These are phyloP conservation scores for Drosophila aff. DNA, from an alignment of 1,140 invertebrate species.

Conservation along the genomic window DNA sequence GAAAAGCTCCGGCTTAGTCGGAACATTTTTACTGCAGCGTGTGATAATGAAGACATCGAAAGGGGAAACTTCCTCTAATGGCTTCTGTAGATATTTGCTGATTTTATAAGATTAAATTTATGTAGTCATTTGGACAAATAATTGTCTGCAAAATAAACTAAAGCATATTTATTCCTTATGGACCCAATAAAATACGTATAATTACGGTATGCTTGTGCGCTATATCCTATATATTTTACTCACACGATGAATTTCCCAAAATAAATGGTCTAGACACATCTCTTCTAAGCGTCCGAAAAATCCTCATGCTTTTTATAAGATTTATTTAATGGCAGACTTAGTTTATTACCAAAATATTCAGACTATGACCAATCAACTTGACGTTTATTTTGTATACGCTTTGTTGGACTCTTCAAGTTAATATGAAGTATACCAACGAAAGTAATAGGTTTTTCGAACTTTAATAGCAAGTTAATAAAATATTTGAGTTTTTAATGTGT, in stretches of 20 bases:
- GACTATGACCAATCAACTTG: slow-evolving; percentile 14
- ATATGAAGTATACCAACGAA: background rate
- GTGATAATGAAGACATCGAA: slow-evolving; percentile 1
- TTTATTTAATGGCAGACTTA: slow-evolving; percentile 44
- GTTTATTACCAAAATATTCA: slow-evolving; percentile 33
- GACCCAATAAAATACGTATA: slow-evolving; percentile 21
- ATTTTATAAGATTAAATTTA: background rate
- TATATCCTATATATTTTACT: slow-evolving; percentile 14
- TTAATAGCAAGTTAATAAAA: background rate
- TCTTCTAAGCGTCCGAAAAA: slow-evolving; percentile 20
- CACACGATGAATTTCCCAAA: slow-evolving; percentile 28
- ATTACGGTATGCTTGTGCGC: slow-evolving; percentile 12
- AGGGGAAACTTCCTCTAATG: slow-evolving; percentile 1
- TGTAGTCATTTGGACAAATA: background rate
- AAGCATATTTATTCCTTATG: slow-evolving; percentile 29
- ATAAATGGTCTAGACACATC: slow-evolving; percentile 44
- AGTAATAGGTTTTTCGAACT: background rate
- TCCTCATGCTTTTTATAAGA: slow-evolving; percentile 22
- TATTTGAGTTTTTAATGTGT: no score
- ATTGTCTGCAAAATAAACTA: slow-evolving; percentile 5
- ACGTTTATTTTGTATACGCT: slow-evolving; percentile 15
- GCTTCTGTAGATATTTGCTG: background rate
- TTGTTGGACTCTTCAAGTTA: background rate
- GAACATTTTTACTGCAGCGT: slow-evolving; percentile 26
- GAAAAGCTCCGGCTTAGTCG: slow-evolving; percentile 18